Percentiles rank a stretch among this genome's conserved stretches.
phyloP scores from a whole-genome alignment of 2,113 vertebrate species.

The Cnemophilus loriae region DNA sequence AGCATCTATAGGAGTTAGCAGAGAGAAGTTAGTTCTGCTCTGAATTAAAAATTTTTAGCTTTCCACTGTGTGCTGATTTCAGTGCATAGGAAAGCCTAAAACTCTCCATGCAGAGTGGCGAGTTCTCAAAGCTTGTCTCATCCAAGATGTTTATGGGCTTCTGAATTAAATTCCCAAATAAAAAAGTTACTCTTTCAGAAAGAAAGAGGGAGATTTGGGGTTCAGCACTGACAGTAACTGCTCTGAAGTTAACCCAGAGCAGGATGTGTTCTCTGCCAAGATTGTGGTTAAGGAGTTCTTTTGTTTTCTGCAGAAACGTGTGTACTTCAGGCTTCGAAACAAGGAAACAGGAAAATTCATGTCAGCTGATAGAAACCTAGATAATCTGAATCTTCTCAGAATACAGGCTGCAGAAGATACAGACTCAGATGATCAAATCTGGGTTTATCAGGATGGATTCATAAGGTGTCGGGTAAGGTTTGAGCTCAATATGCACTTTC shows the following conservation, averaged over 20 bases:
- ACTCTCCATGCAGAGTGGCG: neutral
- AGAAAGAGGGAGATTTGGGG: neutral
- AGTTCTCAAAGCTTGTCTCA: neutral
- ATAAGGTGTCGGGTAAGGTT: constrained; percentile 84
- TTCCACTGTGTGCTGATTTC: neutral
- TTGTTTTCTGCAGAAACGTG: constrained; percentile 75
- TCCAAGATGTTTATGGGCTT: neutral
- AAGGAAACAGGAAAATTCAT: constrained; percentile 80
- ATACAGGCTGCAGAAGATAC: constrained; percentile 85
- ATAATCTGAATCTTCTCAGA: constrained; percentile 89
- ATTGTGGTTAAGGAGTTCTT: neutral
- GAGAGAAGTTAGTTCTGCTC: neutral
- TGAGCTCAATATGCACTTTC: neutral
- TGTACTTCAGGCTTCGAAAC: constrained; percentile 86
- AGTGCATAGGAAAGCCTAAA: neutral
- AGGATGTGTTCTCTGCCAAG: neutral
- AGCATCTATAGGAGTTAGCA: neutral
- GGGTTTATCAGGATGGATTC: constrained; percentile 87
- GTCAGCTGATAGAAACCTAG: constrained; percentile 85
- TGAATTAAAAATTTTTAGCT: neutral
- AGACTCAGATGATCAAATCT: constrained; percentile 84
- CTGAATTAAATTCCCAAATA: neutral
- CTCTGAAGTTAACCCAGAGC: neutral
- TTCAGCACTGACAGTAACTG: neutral
- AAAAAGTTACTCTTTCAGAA: neutral